Evolutionary conservation across 1,140 invertebrate genomes (phyloP), one percentile per base, ranked within the genome.

Genomic region (Philopotamus ludificatus): DNA sequence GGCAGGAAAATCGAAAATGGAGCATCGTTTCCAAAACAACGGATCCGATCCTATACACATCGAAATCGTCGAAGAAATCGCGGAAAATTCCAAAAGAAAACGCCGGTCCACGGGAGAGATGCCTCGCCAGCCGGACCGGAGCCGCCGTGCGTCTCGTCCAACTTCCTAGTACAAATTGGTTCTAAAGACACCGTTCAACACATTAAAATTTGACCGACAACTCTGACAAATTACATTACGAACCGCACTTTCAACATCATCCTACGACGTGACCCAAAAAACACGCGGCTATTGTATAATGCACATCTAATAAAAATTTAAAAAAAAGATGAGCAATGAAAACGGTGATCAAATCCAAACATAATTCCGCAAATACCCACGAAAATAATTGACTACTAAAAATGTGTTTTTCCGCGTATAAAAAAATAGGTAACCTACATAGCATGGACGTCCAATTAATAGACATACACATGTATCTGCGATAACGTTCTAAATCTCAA

Each of bases 341-440:
- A 47, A 20, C 44, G 18, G 3, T n/a, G n/a, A n/a, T 7, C 15
- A 7, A 20, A 20, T 20, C 44, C 10, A 16, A 47, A 47, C 10
- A 15, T 7, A 47, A 47, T 47, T 20, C 44, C 4, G 7, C 18
- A 47, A 47, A 7, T 34, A 34, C 12, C 4, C 28, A 34, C 18
- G 22, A 53, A 53, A 53, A 45, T 9, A 45, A 45, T 39, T 8
- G 23, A 16, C 20, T 4, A 50, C 20, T 12, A 53, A 55, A 57
- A 57, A 54, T 28, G 28, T 25, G 41, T 34, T 34, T 54, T 54
- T 34, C 39, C 34, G 34, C 28, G 34, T 26, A n/a, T 21, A 42
- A n/a, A 60, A 60, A 60, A 60, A 60, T 60, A 60, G 57, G 57
- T 60, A 21, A 60, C 57, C 57, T 25, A 60, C 57, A 26, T 60